Conservation (phyloP, 2,888 invertebrate species). For the Baronia brevicornis region DNA sequence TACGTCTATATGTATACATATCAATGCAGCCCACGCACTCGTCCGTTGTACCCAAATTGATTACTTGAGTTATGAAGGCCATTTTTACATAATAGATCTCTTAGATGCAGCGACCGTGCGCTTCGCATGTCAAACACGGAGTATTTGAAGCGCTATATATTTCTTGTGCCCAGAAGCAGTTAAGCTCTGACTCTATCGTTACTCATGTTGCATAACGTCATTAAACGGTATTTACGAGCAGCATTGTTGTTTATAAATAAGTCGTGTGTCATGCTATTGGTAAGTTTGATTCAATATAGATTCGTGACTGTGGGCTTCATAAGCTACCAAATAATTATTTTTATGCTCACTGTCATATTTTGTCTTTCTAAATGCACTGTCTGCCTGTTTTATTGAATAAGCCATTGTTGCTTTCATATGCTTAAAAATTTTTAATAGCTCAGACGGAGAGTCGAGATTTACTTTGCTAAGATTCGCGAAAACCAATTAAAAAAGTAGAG, state of each 20-base stretch:
- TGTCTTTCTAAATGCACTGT: too few species aligned
- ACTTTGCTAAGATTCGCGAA: too few species aligned
- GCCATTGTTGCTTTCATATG: too few species aligned
- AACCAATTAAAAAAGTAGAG: too few species aligned
- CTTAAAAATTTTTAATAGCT: too few species aligned
- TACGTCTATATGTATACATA: too few species aligned
- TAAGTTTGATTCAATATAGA: constrained; percentile 5
- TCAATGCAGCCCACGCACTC: too few species aligned
- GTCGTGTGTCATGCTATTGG: constrained; percentile 5
- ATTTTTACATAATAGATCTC: constrained; percentile 42
- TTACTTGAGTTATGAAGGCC: constrained; percentile 39
- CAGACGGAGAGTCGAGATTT: too few species aligned
- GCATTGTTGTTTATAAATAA: constrained; percentile 31
- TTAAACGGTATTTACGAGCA: constrained; percentile 31
- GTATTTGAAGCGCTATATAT: constrained; percentile 24
- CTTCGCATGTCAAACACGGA: constrained; percentile 22
- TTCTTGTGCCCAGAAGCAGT: constrained; percentile 23
- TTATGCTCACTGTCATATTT: constrained; percentile 4
- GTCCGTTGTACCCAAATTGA: constrained; percentile 41
- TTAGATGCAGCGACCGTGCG: constrained; percentile 17
- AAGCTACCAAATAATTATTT: constrained; percentile 4
- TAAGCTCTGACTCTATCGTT: constrained; percentile 24
- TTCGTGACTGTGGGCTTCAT: constrained; percentile 4
- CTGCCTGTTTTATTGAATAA: too few species aligned
- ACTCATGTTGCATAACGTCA: constrained; percentile 29